Evolutionary conservation across 2,797 vertebrate species (phyloP).

Genomic region (Micromesistius poutassou): DNA sequence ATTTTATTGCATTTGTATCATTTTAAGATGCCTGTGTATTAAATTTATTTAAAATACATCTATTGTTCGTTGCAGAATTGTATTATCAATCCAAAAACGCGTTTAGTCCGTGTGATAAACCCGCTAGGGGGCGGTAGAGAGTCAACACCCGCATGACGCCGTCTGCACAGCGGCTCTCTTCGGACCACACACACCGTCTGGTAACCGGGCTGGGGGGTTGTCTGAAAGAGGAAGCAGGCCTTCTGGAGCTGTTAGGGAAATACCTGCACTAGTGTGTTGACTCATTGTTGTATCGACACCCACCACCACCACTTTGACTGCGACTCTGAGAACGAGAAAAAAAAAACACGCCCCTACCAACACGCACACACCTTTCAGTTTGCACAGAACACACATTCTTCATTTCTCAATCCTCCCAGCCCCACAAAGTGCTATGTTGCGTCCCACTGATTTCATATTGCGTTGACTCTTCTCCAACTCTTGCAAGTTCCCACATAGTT

Average conservation of each 20-base stretch:
- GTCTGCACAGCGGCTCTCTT: not conserved
- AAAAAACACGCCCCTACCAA: not conserved
- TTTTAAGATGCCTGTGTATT: not conserved
- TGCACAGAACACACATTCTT: not conserved
- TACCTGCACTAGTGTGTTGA: conserved; percentile 38
- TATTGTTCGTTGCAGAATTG: not conserved
- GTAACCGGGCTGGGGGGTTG: conserved; percentile 25
- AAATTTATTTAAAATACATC: not conserved
- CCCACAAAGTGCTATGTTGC: not conserved
- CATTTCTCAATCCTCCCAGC: not conserved
- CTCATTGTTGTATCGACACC: conserved; percentile 32
- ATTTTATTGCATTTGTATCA: not conserved
- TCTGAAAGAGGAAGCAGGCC: conserved; percentile 44
- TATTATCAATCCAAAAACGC: not conserved
- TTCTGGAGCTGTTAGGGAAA: conserved; percentile 24
- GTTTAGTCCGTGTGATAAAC: not conserved
- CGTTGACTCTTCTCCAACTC: not conserved
- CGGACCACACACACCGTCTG: not conserved
- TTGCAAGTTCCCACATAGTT: conserved; percentile 5
- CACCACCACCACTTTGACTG: conserved; percentile 26
- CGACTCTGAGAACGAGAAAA: conserved; percentile 26
- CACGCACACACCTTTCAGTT: not conserved
- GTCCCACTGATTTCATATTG: not conserved
- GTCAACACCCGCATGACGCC: not conserved
- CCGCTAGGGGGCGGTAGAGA: not conserved